Evolutionary conservation across 2,113 vertebrate genomes (phyloP), one percentile per base, ranked within the genome.

Genomic region (Epinephelus moara): DNA sequence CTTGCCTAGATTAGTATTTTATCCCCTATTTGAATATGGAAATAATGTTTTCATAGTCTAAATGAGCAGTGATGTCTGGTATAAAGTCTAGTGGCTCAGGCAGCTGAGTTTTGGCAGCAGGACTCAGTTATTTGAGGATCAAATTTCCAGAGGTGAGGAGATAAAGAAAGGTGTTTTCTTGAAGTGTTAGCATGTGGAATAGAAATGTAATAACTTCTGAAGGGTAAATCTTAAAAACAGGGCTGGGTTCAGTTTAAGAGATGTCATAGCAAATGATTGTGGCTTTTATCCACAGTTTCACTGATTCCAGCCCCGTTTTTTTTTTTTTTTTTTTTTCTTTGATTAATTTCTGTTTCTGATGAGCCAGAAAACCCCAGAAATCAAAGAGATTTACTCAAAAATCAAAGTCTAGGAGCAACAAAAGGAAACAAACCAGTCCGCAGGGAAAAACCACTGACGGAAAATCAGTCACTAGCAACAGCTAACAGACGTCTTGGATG

Each of bases 271-370:
- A 25, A 53, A 67, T 25, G 3, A 19, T 21, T 15, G 62, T 57
- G 5, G 17, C 72, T 80, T 80, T 80, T 67, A 18, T 30, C 56
- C 9, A 63, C 18, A 55, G 45, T 72, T 45, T 66, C 4, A 45
- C 18, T 55, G 33, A 71, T 56, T 57, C 37, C 53, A 27, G 25
- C 13, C 23, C 6, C 47, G 11, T 25, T 80, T 3, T 19, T 30
- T 18, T 60, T 52, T 47, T 53, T 50, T 71, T 3, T 19, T 30
- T 18, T 60, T 61, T 47, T 53, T 50, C 17, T 70, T 59, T 37
- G 13, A 69, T 33, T 63, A 9, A 17, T 50, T 50, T 23, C 8
- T 17, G 17, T 50, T 45, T 45, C 18, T 11, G 6, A 25, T 25
- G 9, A 9, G 8, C 13, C 15, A 71, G 23, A 11, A 71, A 73